Base-by-base conservation (phyloP, 2,888 invertebrate species). In the Tachina lurida region DNA sequence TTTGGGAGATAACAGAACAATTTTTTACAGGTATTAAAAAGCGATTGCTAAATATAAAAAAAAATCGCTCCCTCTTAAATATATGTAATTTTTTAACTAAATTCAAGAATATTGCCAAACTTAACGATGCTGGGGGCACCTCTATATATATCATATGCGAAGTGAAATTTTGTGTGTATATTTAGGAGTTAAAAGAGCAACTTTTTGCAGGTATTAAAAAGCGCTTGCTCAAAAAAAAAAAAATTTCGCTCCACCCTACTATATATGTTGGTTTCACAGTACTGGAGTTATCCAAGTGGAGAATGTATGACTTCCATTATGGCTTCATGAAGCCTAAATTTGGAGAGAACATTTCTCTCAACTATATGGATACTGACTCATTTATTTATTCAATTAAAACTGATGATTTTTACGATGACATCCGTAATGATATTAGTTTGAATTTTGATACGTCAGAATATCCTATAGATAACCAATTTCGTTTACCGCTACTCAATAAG, bases 71-170 rank as follows among this genome's bases (percentile, higher is more conserved):
- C 41, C n/a, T n/a, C 60, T 41, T 60, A 41, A 31, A 31, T 31
- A 31, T 31, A 31, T 31, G 31, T 22, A 13, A 22, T 56, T 22
- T 56, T 12, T 56, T 56, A 4, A 22, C 56, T 56, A 56, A 56
- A 56, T 22, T 56, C 22, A 56, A 56, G 56, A 56, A 56, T 56
- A 22, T 63, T 43, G 19, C 19, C 43, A 45, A 63, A 63, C 19
- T 45, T 17, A 63, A 45, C 41, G n/a, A 60, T 60, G n/a, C 31
- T 60, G 41, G 31, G 41, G 60, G 60, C 60, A 60, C 60, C 39
- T 60, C 60, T 41, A 10, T 15, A 41, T 13, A 60, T 41, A 17
- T 39, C n/a, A 41, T 60, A 15, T 41, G 39, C 60, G 3, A 60
- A 60, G 5, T 41, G 10, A 39, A 60, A 60, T 60, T 41, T 39